These are phyloP conservation scores for Brienomyrus longianalis DNA, from an alignment of 2,113 vertebrate species.

Conservation along the genomic window DNA sequence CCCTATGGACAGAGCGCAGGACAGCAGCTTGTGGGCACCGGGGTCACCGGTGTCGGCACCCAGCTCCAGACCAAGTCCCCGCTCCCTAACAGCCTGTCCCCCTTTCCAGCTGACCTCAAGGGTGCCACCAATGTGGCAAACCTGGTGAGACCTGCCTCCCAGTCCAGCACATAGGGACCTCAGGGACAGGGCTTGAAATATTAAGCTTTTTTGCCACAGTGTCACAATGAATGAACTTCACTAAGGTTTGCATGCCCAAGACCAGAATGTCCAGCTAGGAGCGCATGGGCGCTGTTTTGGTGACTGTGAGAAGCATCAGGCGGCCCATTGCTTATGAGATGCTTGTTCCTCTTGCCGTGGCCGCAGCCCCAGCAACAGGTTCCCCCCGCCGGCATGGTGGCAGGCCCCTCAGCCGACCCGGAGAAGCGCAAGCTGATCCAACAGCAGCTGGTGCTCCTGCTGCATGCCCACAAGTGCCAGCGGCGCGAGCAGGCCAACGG, in stretches of 20 bases:
- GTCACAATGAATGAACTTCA: not conserved
- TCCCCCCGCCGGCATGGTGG: constrained; percentile 72
- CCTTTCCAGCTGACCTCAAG: constrained; percentile 84
- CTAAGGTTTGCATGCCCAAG: not conserved
- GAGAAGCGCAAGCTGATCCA: not conserved
- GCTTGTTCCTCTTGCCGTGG: constrained; percentile 56
- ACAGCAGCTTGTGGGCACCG: constrained; percentile 58
- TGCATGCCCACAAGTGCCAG: constrained; percentile 98
- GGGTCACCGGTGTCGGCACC: constrained; percentile 66
- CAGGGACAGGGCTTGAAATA: not conserved
- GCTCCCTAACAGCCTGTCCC: constrained; percentile 80
- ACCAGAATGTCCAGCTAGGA: not conserved
- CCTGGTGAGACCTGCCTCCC: constrained; percentile 69
- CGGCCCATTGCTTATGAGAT: not conserved
- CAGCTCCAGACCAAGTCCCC: constrained; percentile 81
- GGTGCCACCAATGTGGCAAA: constrained; percentile 83
- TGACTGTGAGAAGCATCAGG: not conserved
- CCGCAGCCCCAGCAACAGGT: constrained; percentile 70
- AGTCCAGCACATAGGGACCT: not conserved
- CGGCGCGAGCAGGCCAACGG: constrained; percentile 92
- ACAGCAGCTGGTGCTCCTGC: constrained; percentile 76
- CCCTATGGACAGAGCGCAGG: constrained; percentile 80
- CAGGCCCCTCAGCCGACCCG: constrained; percentile 89
- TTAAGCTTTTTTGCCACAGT: not conserved
- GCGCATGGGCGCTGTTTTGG: not conserved